These are phyloP conservation scores for Terrapene triunguis DNA, from an alignment of 2,113 vertebrate genomes.

Conservation along the genomic window DNA sequence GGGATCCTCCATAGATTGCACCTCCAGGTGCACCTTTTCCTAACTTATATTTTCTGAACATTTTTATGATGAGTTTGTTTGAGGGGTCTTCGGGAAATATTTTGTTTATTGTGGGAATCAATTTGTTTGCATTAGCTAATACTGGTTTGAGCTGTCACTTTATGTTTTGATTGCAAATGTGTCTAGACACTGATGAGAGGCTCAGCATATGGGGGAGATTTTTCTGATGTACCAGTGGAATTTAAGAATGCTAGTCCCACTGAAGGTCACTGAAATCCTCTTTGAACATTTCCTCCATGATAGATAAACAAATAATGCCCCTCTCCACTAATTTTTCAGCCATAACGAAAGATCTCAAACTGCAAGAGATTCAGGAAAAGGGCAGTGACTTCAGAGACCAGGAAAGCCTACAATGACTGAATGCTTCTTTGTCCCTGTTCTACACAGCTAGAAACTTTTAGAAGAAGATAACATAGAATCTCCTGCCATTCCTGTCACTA, in stretches of 20 bases:
- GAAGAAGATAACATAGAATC: too few relatives aligned
- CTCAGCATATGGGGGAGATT: fast-evolving
- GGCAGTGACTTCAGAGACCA: not conserved
- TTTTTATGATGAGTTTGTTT: not conserved
- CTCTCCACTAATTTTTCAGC: not conserved
- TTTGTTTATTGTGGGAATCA: not conserved
- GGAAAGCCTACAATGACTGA: not conserved
- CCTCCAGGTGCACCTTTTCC: not conserved
- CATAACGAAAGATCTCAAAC: not conserved
- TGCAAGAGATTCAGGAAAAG: not conserved
- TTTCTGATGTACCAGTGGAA: not conserved
- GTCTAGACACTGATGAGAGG: not conserved
- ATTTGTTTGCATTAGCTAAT: not conserved
- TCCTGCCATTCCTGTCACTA: not conserved
- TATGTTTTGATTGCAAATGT: not conserved
- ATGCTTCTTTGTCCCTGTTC: not conserved
- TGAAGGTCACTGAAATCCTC: not conserved
- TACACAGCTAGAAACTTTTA: not conserved
- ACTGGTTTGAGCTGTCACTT: not conserved
- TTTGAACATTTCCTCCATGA: not conserved
- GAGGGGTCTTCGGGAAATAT: not conserved
- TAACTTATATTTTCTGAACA: not conserved
- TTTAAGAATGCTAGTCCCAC: not conserved
- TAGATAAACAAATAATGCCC: not conserved
- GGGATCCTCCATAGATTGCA: not conserved